Base-by-base conservation (phyloP, 2,888 invertebrate species). In the Unio pictorum region DNA sequence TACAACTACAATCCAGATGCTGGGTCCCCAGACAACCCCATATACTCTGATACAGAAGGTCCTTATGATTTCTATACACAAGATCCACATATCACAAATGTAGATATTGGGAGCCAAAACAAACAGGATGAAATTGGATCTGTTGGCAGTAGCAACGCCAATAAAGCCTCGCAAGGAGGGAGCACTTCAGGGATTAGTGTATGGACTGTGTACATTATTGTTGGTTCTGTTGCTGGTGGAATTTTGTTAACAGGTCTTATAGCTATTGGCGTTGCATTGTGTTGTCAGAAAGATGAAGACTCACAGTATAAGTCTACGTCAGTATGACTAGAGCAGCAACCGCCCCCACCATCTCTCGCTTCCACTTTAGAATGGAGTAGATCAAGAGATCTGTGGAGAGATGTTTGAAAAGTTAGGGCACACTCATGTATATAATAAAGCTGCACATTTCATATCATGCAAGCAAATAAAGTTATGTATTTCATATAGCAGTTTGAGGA, bases 131-230 rank as follows among this genome's bases (percentile, higher is more conserved):
- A 4, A 3, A 45, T 11, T 45, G 45, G 45, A 45, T 45, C 45
- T 15, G 4, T 45, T 45, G 45, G 45, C 45, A 66, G 57, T n/a
- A 59, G 58, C n/a, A 66, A 58, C 3, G 45, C 20, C n/a, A 26
- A 20, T 45, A 17, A 30, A 17, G 67, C 30, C 30, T 57, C 62
- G 23, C 57, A 28, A 6, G 54, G 30, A 5, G 64, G 54, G 26
- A n/a, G 62, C 28, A 34, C 71, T 1, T 55, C 73, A 1, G 77
- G 72, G 34, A 77, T 86, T 20, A 82, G 81, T 65, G 77, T 84
- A 4, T 84, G 84, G 84, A 86, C 84, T 34, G 83, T 86, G 34
- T 86, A 86, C 72, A 86, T 84, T 23, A 85, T 86, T 59, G 86
- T 86, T 1, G 86, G 86, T 17, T 80, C 85, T 7, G 81, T 86